Percentiles rank a stretch among this genome's conserved stretches.
These are phyloP conservation scores for Metallyticus violacea DNA, from an alignment of 2,888 invertebrate genomes.

Conservation along the genomic window DNA sequence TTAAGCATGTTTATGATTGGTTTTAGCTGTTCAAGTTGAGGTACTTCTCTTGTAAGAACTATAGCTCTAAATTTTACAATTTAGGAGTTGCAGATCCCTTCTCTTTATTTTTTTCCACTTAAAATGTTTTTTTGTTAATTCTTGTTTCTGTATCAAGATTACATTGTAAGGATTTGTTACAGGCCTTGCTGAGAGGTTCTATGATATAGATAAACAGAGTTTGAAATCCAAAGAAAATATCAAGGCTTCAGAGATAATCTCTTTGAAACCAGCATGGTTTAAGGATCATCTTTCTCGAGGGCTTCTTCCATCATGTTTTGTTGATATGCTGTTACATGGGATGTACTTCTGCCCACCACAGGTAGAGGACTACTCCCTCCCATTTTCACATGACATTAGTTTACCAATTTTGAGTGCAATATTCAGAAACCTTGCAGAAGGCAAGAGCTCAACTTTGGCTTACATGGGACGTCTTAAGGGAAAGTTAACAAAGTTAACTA, in stretches of 20 bases:
- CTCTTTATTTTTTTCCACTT: no score
- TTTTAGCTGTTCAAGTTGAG: no score
- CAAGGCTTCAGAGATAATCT: slow-evolving; percentile 22
- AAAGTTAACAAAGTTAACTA: slow-evolving; percentile 34
- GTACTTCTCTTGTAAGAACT: no score
- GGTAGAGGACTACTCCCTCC: slow-evolving; percentile 64
- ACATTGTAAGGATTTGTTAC: no score
- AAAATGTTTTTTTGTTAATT: no score
- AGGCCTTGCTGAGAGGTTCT: background rate
- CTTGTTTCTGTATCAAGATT: no score
- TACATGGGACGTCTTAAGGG: slow-evolving; percentile 30
- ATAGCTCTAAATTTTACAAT: no score
- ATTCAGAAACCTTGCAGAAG: slow-evolving; percentile 48
- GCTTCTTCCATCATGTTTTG: slow-evolving; percentile 61
- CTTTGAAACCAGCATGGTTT: slow-evolving; percentile 61
- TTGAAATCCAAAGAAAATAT: background rate
- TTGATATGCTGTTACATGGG: slow-evolving; percentile 65
- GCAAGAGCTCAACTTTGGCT: slow-evolving; percentile 30
- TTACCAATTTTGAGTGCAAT: slow-evolving; percentile 62
- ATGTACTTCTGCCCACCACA: slow-evolving; percentile 66
- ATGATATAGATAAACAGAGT: background rate
- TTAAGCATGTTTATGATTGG: no score
- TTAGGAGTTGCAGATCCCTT: no score
- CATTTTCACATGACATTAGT: slow-evolving; percentile 58
- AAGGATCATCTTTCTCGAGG: slow-evolving; percentile 59